phyloP scores from a whole-genome alignment of 2,113 vertebrate species.

The Capreolus pygargus region DNA sequence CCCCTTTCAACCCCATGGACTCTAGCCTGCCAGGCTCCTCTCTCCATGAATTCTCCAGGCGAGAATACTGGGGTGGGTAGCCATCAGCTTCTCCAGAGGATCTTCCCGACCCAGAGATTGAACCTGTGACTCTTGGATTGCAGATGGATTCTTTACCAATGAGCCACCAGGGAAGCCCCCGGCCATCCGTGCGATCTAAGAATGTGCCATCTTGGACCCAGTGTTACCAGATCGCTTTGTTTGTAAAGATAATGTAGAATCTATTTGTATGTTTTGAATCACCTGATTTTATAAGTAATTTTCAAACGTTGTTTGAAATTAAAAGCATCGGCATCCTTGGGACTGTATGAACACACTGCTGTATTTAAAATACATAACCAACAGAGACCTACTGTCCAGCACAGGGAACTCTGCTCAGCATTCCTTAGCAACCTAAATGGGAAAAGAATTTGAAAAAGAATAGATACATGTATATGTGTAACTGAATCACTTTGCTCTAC shows the following conservation, averaged over 20 bases:
- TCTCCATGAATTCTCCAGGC: background rate
- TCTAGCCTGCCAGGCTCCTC: background rate
- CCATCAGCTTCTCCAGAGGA: background rate
- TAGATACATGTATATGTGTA: background rate
- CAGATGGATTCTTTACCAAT: background rate
- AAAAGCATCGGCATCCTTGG: background rate
- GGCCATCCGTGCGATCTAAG: background rate
- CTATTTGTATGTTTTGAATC: background rate
- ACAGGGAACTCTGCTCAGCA: background rate
- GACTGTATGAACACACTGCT: background rate
- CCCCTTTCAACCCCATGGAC: background rate
- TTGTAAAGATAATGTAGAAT: background rate
- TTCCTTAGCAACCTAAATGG: background rate
- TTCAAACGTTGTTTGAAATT: background rate
- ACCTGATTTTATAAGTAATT: background rate
- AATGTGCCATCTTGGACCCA: background rate
- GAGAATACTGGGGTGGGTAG: background rate
- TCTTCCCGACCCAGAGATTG: background rate
- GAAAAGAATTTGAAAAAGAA: background rate
- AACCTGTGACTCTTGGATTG: background rate
- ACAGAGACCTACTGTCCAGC: background rate
- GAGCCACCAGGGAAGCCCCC: background rate
- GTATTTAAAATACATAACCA: background rate
- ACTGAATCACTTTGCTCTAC: background rate
- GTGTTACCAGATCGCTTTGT: background rate